phyloP scores from a whole-genome alignment of 2,113 vertebrate genomes.

The Tetrao urogallus region DNA sequence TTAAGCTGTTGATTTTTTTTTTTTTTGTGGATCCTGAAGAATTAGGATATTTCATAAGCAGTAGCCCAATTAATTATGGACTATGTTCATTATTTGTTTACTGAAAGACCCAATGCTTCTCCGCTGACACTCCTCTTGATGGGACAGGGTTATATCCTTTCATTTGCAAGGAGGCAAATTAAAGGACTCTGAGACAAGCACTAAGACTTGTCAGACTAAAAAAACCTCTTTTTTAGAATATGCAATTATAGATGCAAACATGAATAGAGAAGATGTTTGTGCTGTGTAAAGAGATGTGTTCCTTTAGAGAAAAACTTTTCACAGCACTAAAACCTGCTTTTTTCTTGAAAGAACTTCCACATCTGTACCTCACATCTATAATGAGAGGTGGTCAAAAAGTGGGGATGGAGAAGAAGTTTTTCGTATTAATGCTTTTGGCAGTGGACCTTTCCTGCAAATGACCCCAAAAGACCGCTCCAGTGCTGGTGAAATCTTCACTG shows the following conservation, averaged over 20 bases:
- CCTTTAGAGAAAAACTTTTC: not conserved
- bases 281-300: not conserved
- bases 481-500: too few relatives aligned
- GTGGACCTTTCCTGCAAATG: too few relatives aligned
- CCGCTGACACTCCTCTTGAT: constrained; percentile 56
- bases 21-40: constrained; percentile 40
- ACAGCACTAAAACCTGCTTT: not conserved
- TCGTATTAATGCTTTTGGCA: too few relatives aligned
- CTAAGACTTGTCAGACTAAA: constrained; percentile 50
- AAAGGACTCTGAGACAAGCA: constrained; percentile 39
- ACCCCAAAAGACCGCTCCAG: too few relatives aligned
- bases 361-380: not conserved
- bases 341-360: not conserved
- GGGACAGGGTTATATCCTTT: constrained; percentile 34
- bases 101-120: constrained; percentile 39
- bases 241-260: not conserved
- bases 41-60: constrained; percentile 59
- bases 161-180: constrained; percentile 49
- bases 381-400: too few relatives aligned
- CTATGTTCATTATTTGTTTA: constrained; percentile 52
- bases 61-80: constrained; percentile 57
- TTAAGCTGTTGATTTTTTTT: constrained; percentile 31
- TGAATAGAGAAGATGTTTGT: not conserved
- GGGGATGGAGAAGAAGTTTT: too few relatives aligned
- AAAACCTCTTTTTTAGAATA: constrained; percentile 48